phyloP scores from a whole-genome alignment of 2,797 vertebrate genomes.

The Cryptoblepharus egeriae region DNA sequence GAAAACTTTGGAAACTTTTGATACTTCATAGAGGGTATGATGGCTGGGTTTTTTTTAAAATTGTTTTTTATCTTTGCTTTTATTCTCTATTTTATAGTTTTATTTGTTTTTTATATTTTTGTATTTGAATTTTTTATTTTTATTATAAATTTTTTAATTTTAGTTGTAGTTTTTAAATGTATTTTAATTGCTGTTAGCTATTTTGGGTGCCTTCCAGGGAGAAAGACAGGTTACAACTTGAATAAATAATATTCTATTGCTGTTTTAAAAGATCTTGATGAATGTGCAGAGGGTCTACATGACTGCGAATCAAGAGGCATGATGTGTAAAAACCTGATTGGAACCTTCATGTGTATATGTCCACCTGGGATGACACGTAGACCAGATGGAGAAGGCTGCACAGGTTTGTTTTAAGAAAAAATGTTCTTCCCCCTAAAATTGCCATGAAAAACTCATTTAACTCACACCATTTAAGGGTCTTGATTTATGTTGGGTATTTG shows the following conservation, averaged over 20 bases:
- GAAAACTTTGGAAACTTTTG: too few relatives aligned
- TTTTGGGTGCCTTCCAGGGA: too few relatives aligned
- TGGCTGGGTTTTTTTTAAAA: too few relatives aligned
- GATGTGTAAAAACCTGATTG: slow-evolving; percentile 88
- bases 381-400: slow-evolving; percentile 82
- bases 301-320: slow-evolving; percentile 85
- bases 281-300: slow-evolving; percentile 83
- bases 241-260: background rate
- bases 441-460: background rate
- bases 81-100: too few relatives aligned
- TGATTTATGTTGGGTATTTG: background rate
- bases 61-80: too few relatives aligned
- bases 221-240: too few relatives aligned
- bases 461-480: background rate
- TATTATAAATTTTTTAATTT: too few relatives aligned
- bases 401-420: slow-evolving; percentile 72
- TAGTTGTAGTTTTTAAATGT: too few relatives aligned
- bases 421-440: background rate
- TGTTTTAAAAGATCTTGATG: slow-evolving; percentile 78
- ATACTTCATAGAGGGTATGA: too few relatives aligned
- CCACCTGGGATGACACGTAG: slow-evolving; percentile 80
- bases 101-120: too few relatives aligned
- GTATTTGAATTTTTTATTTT: too few relatives aligned
- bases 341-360: slow-evolving; percentile 87
- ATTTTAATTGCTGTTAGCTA: too few relatives aligned